Conservation (phyloP, 92 coral and sea anemone species). For the Umimayanthus chanpuru region DNA sequence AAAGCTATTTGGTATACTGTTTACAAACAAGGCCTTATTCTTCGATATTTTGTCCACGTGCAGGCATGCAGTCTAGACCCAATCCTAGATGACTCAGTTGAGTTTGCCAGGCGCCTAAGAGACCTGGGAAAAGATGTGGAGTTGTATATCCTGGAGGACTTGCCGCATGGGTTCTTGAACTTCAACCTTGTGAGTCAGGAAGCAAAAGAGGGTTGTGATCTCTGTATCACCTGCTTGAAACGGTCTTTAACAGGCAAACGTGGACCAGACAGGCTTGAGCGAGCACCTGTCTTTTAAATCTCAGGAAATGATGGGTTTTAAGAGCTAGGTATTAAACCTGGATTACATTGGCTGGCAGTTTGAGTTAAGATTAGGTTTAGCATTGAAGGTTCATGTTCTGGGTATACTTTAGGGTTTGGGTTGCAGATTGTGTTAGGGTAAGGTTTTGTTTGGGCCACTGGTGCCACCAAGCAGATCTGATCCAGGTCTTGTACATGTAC, state of each 20-base stretch:
- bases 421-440: too few relatives aligned
- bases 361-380: too few relatives aligned
- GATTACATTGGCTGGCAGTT: too few relatives aligned
- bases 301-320: background rate
- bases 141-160: conserved; percentile 82
- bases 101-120: conserved; percentile 91
- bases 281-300: conserved; percentile 70
- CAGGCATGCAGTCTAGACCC: conserved; percentile 99
- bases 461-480: too few relatives aligned
- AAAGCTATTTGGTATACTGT: too few relatives aligned
- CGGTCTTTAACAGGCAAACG: conserved; percentile 84
- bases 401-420: too few relatives aligned
- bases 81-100: conserved; percentile 92
- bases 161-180: conserved; percentile 96
- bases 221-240: conserved; percentile 84
- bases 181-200: conserved; percentile 92
- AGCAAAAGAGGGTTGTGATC: conserved; percentile 91
- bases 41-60: background rate
- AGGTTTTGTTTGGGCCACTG: too few relatives aligned
- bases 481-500: too few relatives aligned
- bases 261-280: conserved; percentile 47
- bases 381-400: too few relatives aligned
- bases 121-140: conserved; percentile 84
- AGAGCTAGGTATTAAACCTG: too few relatives aligned
- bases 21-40: too few relatives aligned